These are phyloP conservation scores for Neoascia interrupta DNA, from an alignment of 2,888 invertebrate genomes.

Conservation along the genomic window DNA sequence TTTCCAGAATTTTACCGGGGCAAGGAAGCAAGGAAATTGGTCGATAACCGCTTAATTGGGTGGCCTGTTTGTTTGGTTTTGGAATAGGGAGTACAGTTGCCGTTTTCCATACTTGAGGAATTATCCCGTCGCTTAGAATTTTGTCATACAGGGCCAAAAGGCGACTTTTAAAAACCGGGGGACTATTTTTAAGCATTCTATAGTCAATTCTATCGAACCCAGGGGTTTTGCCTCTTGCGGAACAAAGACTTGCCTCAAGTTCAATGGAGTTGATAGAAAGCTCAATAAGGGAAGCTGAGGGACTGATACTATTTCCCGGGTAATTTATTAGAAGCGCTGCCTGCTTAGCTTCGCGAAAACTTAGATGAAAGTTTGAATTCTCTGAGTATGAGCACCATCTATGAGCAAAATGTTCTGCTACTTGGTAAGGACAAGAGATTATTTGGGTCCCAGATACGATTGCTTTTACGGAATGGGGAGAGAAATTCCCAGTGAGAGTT, in stretches of 20 bases:
- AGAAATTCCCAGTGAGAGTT: not conserved
- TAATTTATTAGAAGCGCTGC: not conserved
- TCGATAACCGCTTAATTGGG: constrained; percentile 13
- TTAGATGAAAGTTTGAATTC: not conserved
- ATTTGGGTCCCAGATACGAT: not conserved
- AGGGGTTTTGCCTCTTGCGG: constrained; percentile 25
- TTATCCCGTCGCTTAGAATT: not conserved
- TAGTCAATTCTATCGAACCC: constrained; percentile 9
- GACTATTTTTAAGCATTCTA: constrained; percentile 12
- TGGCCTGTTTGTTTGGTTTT: constrained; percentile 34
- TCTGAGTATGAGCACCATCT: not conserved
- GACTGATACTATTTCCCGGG: not conserved
- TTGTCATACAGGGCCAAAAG: not conserved
- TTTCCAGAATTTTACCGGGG: constrained; percentile 36
- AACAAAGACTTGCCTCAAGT: not conserved
- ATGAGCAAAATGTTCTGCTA: not conserved
- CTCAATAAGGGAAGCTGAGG: not conserved
- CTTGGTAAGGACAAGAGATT: not conserved
- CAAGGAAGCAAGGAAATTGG: constrained; percentile 53
- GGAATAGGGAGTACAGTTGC: constrained; percentile 36
- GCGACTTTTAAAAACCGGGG: not conserved
- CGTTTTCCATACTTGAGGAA: constrained; percentile 48
- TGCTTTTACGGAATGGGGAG: not conserved
- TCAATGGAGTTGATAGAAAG: constrained; percentile 11
- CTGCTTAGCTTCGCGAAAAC: not conserved